These are phyloP conservation scores for Caerostris extrusa DNA, from an alignment of 1,140 invertebrate species.

Conservation along the genomic window DNA sequence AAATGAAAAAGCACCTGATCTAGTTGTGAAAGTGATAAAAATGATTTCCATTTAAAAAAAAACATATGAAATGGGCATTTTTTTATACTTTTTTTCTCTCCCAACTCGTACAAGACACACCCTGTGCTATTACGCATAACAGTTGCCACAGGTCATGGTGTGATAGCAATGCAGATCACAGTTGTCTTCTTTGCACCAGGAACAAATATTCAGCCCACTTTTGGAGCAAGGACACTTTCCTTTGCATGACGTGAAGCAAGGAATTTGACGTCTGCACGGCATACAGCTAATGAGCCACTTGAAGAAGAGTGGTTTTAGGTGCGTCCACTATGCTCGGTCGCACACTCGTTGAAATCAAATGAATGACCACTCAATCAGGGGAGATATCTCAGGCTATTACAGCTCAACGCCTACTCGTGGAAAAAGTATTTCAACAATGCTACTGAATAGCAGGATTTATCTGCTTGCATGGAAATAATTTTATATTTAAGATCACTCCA, in stretches of 20 bases:
- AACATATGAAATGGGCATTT: background rate
- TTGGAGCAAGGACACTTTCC: slow-evolving; percentile 62
- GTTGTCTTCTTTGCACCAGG: slow-evolving; percentile 20
- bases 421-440: background rate
- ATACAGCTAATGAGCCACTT: background rate
- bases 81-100: slow-evolving; percentile 46
- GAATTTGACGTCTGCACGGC: background rate
- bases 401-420: background rate
- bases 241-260: slow-evolving; percentile 3
- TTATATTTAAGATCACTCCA: too few relatives aligned
- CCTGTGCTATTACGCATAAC: background rate
- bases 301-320: background rate
- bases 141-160: background rate
- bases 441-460: background rate
- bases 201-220: slow-evolving; percentile 8
- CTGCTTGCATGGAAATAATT: too few relatives aligned
- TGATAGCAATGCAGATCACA: slow-evolving; percentile 18
- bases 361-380: background rate
- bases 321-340: background rate
- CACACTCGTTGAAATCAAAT: background rate
- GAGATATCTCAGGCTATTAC: background rate
- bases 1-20: background rate
- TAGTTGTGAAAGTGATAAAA: background rate
- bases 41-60: background rate
- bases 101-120: background rate